Percentiles rank a stretch among this genome's conserved stretches.
These are phyloP conservation scores for Argyrosomus regius DNA, from an alignment of 2,797 vertebrate species.

Conservation along the genomic window DNA sequence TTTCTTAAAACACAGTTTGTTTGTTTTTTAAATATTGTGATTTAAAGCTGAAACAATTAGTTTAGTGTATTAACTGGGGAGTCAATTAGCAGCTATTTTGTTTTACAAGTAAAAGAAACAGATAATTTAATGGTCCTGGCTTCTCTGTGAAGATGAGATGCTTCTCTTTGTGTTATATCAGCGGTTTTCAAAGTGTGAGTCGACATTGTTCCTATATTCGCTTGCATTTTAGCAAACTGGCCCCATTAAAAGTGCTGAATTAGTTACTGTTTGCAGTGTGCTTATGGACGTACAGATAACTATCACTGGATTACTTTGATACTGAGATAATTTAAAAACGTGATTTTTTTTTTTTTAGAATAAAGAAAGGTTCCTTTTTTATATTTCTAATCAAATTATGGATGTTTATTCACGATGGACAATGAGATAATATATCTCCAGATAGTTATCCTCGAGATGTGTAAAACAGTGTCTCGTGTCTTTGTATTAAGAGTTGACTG, in stretches of 20 bases:
- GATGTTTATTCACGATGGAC: not conserved
- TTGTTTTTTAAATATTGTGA: not conserved
- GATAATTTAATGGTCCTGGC: no score
- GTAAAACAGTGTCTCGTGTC: not conserved
- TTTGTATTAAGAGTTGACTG: not conserved
- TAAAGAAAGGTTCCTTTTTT: not conserved
- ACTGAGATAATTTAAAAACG: no score
- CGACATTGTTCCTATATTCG: no score
- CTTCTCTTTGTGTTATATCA: not conserved
- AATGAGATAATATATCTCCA: not conserved
- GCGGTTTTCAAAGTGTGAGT: no score
- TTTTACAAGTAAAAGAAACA: not conserved
- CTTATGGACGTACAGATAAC: not conserved
- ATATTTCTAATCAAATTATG: not conserved
- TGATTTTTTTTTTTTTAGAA: not conserved
- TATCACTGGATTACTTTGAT: no score
- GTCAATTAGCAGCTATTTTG: not conserved
- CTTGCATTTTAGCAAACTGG: not conserved
- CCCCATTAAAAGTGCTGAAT: no score
- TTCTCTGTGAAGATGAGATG: not conserved
- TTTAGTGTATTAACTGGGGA: not conserved
- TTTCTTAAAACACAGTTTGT: not conserved
- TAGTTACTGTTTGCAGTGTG: no score
- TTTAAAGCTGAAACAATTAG: not conserved
- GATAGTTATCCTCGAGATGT: not conserved